phyloP scores from a whole-genome alignment of 1,140 invertebrate genomes.

The Caenorhabditis briggsae region DNA sequence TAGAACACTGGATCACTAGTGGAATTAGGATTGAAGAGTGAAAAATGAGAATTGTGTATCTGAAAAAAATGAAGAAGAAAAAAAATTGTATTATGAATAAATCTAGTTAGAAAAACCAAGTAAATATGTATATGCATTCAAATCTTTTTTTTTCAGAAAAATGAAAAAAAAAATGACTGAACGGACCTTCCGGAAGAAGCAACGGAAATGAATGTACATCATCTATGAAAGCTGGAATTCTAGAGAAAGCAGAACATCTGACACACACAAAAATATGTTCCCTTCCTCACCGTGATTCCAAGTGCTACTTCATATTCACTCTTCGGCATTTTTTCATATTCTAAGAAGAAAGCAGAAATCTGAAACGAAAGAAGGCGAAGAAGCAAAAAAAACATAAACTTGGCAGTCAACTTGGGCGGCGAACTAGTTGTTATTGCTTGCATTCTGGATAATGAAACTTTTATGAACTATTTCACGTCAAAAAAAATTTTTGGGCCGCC shows the following conservation, averaged over 20 bases:
- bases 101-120: conserved; percentile 37
- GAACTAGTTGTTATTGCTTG: conserved; percentile 53
- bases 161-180: conserved; percentile 6
- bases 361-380: not conserved
- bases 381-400: not conserved
- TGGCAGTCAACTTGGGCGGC: not conserved
- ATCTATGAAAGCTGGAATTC: conserved; percentile 6
- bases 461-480: conserved; percentile 54
- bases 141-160: not conserved
- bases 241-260: not conserved
- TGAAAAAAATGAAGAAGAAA: not conserved
- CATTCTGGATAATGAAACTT: conserved; percentile 53
- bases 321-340: not conserved
- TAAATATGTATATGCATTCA: conserved; percentile 28
- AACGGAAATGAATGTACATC: conserved; percentile 18
- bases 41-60: not conserved
- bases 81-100: conserved; percentile 17
- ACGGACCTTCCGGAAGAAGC: conserved; percentile 12
- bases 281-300: not conserved
- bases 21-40: too few species aligned
- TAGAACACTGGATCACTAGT: too few species aligned
- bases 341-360: not conserved
- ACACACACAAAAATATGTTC: not conserved
- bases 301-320: conserved; percentile 24
- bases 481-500: conserved; percentile 11